Evolutionary conservation across 2,797 vertebrate species (phyloP).

Genomic region (Hydrocynus forskahlii): DNA sequence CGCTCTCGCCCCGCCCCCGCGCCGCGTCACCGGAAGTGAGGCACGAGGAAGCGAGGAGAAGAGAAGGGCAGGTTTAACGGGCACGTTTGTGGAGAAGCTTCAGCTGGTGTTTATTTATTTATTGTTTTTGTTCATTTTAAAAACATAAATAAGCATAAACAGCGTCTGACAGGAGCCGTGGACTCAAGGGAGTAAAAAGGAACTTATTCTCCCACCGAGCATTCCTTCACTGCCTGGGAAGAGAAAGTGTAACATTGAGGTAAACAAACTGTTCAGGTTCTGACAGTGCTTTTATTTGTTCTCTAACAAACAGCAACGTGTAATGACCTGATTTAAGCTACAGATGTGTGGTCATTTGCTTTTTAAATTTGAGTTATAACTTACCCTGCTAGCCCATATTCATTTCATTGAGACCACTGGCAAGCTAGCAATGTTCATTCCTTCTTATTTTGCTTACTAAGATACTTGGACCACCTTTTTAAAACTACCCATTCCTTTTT

Average conservation of each 20-base stretch:
- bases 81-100: neutral
- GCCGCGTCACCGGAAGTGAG: constrained; percentile 52
- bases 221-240: constrained; percentile 1
- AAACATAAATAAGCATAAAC: neutral
- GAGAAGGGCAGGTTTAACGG: constrained; percentile 22
- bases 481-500: neutral
- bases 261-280: constrained; percentile 60
- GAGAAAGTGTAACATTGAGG: constrained; percentile 68
- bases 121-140: neutral
- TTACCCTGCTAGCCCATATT: neutral
- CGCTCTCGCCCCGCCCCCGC: neutral
- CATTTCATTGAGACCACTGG: neutral
- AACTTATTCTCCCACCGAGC: neutral
- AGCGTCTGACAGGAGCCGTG: neutral
- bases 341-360: neutral
- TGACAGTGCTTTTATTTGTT: neutral
- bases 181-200: neutral
- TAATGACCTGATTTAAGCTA: neutral
- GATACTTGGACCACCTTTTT: neutral
- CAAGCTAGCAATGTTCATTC: neutral
- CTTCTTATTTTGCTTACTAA: neutral
- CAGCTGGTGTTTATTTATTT: constrained; percentile 2
- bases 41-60: constrained; percentile 55
- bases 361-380: neutral
- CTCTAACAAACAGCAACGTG: neutral